Evolutionary conservation across 2,797 vertebrate species (phyloP).

Genomic region (Clarias pachynema): DNA sequence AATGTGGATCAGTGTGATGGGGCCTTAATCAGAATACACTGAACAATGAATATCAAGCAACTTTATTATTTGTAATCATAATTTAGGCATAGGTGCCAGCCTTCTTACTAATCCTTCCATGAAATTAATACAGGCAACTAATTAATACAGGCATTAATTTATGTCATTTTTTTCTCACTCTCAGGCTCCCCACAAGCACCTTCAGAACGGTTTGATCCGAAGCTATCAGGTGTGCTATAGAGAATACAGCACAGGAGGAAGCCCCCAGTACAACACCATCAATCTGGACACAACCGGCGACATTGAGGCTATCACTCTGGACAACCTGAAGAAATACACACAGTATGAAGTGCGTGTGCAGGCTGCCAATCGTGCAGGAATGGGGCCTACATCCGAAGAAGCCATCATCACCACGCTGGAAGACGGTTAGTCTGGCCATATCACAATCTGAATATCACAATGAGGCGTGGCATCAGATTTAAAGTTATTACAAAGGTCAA

Average conservation of each 20-base stretch:
- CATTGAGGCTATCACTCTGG: slow-evolving; percentile 88
- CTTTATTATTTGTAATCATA: not conserved
- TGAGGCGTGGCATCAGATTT: not conserved
- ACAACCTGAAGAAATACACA: slow-evolving; percentile 97
- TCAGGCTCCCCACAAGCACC: slow-evolving; percentile 91
- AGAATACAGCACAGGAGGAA: slow-evolving; percentile 94
- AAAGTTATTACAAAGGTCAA: not conserved
- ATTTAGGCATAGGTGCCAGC: not conserved
- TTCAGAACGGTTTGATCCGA: slow-evolving; percentile 96
- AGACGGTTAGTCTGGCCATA: slow-evolving; percentile 81
- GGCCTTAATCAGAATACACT: too few relatives aligned
- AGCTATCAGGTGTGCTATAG: slow-evolving; percentile 97
- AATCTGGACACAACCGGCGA: slow-evolving; percentile 94
- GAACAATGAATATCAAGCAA: not conserved
- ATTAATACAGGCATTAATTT: not conserved
- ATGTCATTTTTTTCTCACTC: not conserved
- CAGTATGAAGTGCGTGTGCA: slow-evolving; percentile 98
- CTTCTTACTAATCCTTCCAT: not conserved
- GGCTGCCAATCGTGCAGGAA: slow-evolving; percentile 94
- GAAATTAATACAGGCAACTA: not conserved
- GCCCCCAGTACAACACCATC: slow-evolving; percentile 97
- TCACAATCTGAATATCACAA: not conserved
- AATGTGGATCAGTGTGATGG: too few relatives aligned
- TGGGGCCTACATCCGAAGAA: slow-evolving; percentile 96
- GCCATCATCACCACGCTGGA: slow-evolving; percentile 95